Conservation (phyloP, 2,113 vertebrate species). For the Percina caprodes region DNA sequence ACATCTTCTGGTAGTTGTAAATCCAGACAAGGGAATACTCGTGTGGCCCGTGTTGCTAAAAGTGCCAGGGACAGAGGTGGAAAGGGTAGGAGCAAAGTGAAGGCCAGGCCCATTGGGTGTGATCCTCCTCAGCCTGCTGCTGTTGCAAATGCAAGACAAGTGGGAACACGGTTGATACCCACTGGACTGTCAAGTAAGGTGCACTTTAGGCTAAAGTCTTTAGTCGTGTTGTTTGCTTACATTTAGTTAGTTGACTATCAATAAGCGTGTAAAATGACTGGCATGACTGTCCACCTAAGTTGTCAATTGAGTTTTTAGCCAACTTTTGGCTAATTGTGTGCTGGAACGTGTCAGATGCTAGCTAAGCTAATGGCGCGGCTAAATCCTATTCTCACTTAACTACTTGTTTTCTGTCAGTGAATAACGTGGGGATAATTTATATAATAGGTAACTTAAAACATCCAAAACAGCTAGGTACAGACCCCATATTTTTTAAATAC, state of each 20-base stretch:
- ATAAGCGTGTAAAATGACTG: background rate
- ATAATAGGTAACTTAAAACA: background rate
- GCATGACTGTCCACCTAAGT: accelerated
- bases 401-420: background rate
- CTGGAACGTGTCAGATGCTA: background rate
- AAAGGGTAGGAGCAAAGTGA: background rate
- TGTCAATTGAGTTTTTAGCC: background rate
- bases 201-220: background rate
- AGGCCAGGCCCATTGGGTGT: background rate
- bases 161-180: background rate
- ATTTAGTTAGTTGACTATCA: accelerated
- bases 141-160: background rate
- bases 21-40: accelerated
- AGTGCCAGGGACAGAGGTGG: background rate
- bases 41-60: background rate
- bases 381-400: background rate
- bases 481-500: background rate
- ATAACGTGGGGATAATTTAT: background rate
- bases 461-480: no score
- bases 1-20: no score
- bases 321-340: background rate
- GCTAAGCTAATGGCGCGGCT: conserved; percentile 47
- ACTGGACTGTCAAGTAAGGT: conserved; percentile 46
- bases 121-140: background rate
- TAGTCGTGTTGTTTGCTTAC: background rate